Percentiles rank a stretch among this genome's conserved stretches.
Conservation (phyloP, 2,797 vertebrate genomes). For the Pseudochromis fuscus region DNA sequence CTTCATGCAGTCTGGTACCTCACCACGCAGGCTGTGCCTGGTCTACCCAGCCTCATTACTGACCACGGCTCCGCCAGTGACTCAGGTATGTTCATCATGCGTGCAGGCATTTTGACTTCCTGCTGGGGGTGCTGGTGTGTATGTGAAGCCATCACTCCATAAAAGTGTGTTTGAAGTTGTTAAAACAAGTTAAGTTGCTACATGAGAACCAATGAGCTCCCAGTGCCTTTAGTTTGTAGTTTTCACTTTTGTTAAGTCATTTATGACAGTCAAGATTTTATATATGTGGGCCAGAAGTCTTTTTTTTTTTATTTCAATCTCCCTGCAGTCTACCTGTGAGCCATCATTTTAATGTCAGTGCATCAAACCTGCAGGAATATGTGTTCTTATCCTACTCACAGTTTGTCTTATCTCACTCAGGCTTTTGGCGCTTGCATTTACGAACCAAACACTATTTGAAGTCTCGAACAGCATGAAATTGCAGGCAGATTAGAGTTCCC, state of each 20-base stretch:
- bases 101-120: conserved; percentile 6
- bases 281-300: conserved; percentile 36
- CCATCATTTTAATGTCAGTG: conserved; percentile 42
- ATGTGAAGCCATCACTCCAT: not conserved
- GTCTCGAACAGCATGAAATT: conserved; percentile 78
- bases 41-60: conserved; percentile 89
- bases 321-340: conserved; percentile 52
- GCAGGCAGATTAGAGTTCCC: conserved; percentile 74
- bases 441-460: conserved; percentile 72
- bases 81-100: conserved; percentile 85
- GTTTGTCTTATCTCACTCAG: conserved; percentile 62
- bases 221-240: not conserved
- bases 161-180: not conserved
- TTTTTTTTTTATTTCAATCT: conserved; percentile 17
- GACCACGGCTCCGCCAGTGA: conserved; percentile 92
- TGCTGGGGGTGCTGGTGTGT: conserved; percentile 3
- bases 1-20: conserved; percentile 99
- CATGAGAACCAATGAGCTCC: conserved; percentile 4
- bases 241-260: conserved; percentile 34
- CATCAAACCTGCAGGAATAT: conserved; percentile 63
- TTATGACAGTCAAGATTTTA: conserved; percentile 18
- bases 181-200: conserved; percentile 1
- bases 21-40: conserved; percentile 94
- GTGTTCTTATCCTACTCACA: conserved; percentile 58
- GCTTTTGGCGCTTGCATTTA: conserved; percentile 64